Base-by-base conservation (phyloP, 2,113 vertebrate genomes). In the Dipodomys stephensi region DNA sequence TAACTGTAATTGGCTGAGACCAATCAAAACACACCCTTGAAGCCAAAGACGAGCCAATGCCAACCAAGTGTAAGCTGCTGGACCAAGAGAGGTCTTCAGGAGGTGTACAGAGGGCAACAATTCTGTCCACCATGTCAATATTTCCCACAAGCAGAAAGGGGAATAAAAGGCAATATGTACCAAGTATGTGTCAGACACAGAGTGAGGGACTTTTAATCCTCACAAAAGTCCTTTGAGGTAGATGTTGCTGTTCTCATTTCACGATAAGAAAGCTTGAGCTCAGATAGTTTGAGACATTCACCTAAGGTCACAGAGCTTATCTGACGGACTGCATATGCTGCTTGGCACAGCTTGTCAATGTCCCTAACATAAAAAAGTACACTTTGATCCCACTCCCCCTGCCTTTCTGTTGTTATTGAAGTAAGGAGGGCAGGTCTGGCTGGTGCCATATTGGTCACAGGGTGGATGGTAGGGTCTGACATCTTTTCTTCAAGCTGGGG, bases 51-150 rank as follows among this genome's bases (percentile, higher is more conserved):
- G 44, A 20, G 5, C 23, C 44, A 28, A 39, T 69, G 25, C 12
- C 68, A 87, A 2, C 9, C 16, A 12, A 28, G 13, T n/a, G 30
- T 44, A 1, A 2, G 44, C 35, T 27, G 8, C 28, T 2, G 19
- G n/a, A 0, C 10, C 0, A 32, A 46, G 2, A n/a, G 30, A 19
- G 16, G 15, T 22, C 6, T 1, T 30, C 39, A 1, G 62, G 35
- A 1, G 62, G 35, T 2, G 0, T 3, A 1, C 2, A 0, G 4
- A 2, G 7, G 1, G 5, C 8, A 76, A 62, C 28, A 0, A 1
- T 28, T 81, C 19, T 6, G 19, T 5, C 28, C 13, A 16, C 10
- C 62, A 12, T 16, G 0, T 25, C 4, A 1, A 6, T 32, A 5
- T 57, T 79, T 46, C 62, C 57, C 11, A 0, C 4, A 18, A n/a